A percentile compares a stretch with the other conserved stretches of the same genome.
Conservation (phyloP, 2,888 invertebrate species). For the Allygus modestus region DNA sequence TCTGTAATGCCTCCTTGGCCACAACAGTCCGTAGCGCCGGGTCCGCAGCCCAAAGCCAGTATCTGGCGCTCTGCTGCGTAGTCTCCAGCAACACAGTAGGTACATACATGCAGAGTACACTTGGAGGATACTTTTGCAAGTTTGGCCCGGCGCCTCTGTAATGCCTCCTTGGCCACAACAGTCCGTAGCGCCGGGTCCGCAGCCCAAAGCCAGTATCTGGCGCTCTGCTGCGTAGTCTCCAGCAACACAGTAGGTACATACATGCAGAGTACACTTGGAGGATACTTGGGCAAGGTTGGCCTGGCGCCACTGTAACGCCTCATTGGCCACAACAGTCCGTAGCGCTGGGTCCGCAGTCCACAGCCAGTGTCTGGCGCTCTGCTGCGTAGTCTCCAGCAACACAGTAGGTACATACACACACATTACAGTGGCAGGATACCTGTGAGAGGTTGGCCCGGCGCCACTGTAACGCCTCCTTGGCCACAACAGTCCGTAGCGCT, state of each 20-base stretch:
- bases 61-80: no score
- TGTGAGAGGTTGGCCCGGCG: slow-evolving; percentile 72
- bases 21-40: no score
- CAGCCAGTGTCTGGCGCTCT: slow-evolving; percentile 85
- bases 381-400: no score
- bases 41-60: no score
- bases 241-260: slow-evolving; percentile 82
- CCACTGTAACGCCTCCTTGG: slow-evolving; percentile 90
- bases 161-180: slow-evolving; percentile 91
- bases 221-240: slow-evolving; percentile 75
- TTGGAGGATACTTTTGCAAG: slow-evolving; percentile 58
- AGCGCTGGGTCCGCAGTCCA: slow-evolving; percentile 85
- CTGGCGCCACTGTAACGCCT: slow-evolving; percentile 87
- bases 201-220: slow-evolving; percentile 84
- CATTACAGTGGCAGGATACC: background rate
- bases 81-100: no score
- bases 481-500: slow-evolving; percentile 87
- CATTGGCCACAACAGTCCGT: slow-evolving; percentile 89
- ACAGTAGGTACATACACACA: no score
- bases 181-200: slow-evolving; percentile 87
- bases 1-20: slow-evolving; percentile 87
- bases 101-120: no score
- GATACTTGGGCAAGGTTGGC: slow-evolving; percentile 48
- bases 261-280: no score
- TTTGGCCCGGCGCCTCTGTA: slow-evolving; percentile 82